Percentiles rank a stretch among this genome's conserved stretches.
phyloP scores from a whole-genome alignment of 2,113 vertebrate genomes.

The Perca schrenkii region DNA sequence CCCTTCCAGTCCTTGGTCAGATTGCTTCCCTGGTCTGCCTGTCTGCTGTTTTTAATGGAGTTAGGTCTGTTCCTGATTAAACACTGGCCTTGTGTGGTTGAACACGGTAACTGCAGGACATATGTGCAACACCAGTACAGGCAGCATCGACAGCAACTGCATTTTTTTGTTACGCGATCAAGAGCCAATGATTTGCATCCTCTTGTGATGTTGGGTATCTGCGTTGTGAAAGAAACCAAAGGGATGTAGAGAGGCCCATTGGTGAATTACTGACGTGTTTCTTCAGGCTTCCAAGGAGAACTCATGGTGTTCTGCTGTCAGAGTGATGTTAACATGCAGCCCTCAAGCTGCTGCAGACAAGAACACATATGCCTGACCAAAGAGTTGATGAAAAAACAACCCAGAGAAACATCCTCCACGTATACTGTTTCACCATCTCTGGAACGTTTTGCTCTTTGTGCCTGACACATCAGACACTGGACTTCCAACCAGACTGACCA shows the following conservation, averaged over 20 bases:
- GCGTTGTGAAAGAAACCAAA: constrained; percentile 41
- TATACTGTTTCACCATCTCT: constrained; percentile 19
- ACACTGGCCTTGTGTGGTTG: constrained; percentile 73
- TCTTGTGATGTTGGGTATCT: constrained; percentile 35
- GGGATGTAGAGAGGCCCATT: constrained; percentile 21
- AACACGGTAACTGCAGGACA: constrained; percentile 53
- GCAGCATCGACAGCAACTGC: not conserved
- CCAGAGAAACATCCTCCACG: not conserved
- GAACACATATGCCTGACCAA: constrained; percentile 59
- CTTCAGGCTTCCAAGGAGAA: constrained; percentile 15
- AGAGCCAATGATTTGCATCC: constrained; percentile 33
- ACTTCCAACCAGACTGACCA: constrained; percentile 31
- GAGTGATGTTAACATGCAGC: not conserved
- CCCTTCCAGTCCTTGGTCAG: constrained; percentile 27
- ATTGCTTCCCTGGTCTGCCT: constrained; percentile 30
- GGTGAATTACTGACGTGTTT: constrained; percentile 12
- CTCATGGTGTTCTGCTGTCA: not conserved
- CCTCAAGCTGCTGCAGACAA: constrained; percentile 1
- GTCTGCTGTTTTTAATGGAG: constrained; percentile 33
- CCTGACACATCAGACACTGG: constrained; percentile 47
- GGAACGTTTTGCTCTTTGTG: constrained; percentile 58
- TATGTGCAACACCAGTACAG: not conserved
- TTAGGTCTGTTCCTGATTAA: constrained; percentile 58
- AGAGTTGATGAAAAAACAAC: constrained; percentile 45
- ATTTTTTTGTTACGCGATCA: constrained; percentile 1